Evolutionary conservation across 1,140 invertebrate species (phyloP), one percentile per base, ranked within the genome.

Genomic region (Solenopsis invicta): DNA sequence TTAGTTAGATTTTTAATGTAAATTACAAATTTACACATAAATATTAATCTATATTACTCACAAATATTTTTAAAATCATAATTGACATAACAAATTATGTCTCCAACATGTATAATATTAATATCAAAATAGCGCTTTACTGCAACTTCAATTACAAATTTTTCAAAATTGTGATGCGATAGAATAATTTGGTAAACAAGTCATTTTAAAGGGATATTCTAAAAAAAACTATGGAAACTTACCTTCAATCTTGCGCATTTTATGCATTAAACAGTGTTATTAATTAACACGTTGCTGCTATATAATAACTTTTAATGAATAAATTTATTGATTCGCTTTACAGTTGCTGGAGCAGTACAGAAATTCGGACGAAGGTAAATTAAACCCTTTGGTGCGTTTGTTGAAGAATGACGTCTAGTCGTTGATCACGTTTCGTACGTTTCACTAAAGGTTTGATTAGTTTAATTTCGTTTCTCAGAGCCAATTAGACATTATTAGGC

Each of bases 311-410:
- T 75, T 66, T 50, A 66, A 66, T 34, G 29, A 78, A 66, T 62
- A 77, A 21, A 62, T 59, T 41, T 77, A 13, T 34, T 24, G 48
- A 62, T 85, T 85, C 29, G 6, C 89, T 91, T 95, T 94, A 52
- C 95, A 97, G 97, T 94, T 97, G 59, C 93, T 97, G 66, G 96
- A 97, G 89, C 96, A 97, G 87, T 97, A 97, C 93, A 96, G 95
- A 93, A 96, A 96, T 87, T 97, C 97, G 4, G 96, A 96, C 66
- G 95, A 95, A 74, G 97, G 96, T 62, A 96, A 96, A 89, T 94
- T 94, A 12, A 96, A 97, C 93, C 96, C 96, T 74, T 90, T 97
- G 82, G 95, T 97, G 45, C 94, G 94, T 85, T 89, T 96, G 45
- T 90, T 96, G 77, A 95, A 95, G 85, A 86, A 91, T 66, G 59